Evolutionary conservation across 1,140 invertebrate species (phyloP).

Genomic region (Procambarus clarkii): DNA sequence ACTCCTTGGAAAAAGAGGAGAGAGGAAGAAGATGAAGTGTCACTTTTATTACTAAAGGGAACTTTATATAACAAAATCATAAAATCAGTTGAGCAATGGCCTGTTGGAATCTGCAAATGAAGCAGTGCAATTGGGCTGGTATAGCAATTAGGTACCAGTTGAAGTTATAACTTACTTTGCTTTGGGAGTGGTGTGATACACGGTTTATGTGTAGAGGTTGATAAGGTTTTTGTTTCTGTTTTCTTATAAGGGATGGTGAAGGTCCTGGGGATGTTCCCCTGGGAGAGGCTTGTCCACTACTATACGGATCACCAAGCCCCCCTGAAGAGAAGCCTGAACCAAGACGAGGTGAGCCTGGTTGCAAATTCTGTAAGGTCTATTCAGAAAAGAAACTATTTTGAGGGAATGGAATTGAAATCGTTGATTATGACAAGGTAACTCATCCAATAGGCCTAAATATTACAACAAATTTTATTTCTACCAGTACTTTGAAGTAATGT

Average conservation of each 20-base stretch:
- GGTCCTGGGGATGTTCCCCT: constrained; percentile 56
- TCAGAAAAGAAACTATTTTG: not conserved
- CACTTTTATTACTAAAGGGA: too few species aligned
- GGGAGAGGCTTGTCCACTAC: constrained; percentile 59
- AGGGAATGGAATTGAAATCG: too few species aligned
- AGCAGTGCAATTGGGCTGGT: constrained; percentile 38
- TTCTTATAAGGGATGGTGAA: constrained; percentile 47
- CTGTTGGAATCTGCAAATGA: constrained; percentile 1
- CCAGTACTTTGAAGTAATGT: too few species aligned
- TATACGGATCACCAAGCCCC: constrained; percentile 32
- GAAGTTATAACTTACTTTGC: constrained; percentile 47
- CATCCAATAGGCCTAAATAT: too few species aligned
- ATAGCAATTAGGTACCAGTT: constrained; percentile 19
- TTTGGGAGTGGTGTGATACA: constrained; percentile 32
- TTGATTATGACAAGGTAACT: too few species aligned
- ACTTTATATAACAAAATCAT: not conserved
- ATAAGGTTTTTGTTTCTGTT: constrained; percentile 59
- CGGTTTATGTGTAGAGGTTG: constrained; percentile 36
- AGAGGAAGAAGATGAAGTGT: too few species aligned
- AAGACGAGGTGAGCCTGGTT: constrained; percentile 29
- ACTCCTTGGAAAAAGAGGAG: too few species aligned
- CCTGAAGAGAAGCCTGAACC: constrained; percentile 45
- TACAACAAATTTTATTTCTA: not conserved
- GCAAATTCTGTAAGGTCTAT: constrained; percentile 15
- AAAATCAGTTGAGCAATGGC: not conserved